Base-by-base conservation (phyloP, 2,888 invertebrate genomes). In the Pseudolycoriella hygida region DNA sequence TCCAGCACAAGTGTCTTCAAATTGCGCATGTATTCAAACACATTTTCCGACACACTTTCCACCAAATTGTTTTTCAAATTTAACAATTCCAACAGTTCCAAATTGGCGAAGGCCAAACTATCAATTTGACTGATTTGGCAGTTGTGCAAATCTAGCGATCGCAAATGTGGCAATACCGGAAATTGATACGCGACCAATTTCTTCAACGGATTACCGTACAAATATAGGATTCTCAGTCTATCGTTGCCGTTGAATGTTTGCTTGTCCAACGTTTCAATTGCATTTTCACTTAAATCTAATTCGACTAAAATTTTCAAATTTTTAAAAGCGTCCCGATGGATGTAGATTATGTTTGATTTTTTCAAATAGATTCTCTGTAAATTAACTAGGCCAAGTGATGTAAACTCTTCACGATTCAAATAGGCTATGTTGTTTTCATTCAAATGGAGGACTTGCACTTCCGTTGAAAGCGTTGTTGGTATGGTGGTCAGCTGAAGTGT, bases 221-320 rank as follows among this genome's bases (percentile, higher is more conserved):
- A 67, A 52, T 80, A 77, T 43, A 90, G 70, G 49, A 83, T 73
- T 48, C 83, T 71, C 52, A 89, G 69, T 51, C 88, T 72, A 61
- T 85, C 85, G 67, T 88, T 88, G 51, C 87, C 87, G 60, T 75
- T 71, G 59, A 89, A 89, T 42, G 88, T 87, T 50, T 80, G 77
- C 51, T 77, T 77, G 51, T 87, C 80, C 45, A 89, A 62, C 57
- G 69, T 72, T 47, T 74, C 73, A 48, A 89, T 73, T 56, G 77
- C 74, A 69, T 90, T 90, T 58, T 86, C 79, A 42, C 82, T 83
- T 55, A 90, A 69, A 67, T 90, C 88, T 48, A 90, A 78, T 69
- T 90, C 89, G 19, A 89, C 76, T 40, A 90, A 68, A 53, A 89
- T 89, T 50, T 78, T 80, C 56, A 90, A 72, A 59, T 87, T 85